Evolutionary conservation across 2,888 invertebrate species (phyloP).

Genomic region (Philereme transversata): DNA sequence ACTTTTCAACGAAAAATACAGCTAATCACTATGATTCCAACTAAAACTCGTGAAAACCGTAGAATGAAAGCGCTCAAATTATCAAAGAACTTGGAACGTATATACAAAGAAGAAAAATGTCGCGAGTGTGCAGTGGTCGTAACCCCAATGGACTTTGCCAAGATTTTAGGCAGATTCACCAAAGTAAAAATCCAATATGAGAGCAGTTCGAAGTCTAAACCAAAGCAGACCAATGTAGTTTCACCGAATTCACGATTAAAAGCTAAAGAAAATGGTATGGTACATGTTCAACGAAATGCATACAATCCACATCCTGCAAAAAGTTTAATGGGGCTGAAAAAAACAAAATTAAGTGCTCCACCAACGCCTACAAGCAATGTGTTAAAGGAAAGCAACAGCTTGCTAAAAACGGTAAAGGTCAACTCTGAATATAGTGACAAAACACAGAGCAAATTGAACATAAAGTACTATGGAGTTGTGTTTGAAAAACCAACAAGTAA

Average conservation of each 20-base stretch:
- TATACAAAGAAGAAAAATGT: slow-evolving; percentile 74
- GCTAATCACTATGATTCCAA: slow-evolving; percentile 62
- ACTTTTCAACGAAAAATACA: slow-evolving; percentile 35
- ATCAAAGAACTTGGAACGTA: slow-evolving; percentile 67
- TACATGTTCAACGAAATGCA: slow-evolving; percentile 63
- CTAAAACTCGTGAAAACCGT: slow-evolving; percentile 61
- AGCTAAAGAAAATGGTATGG: slow-evolving; percentile 79
- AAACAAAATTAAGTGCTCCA: slow-evolving; percentile 43
- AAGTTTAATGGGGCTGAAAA: slow-evolving; percentile 50
- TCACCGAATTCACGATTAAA: slow-evolving; percentile 63
- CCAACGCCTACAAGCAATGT: slow-evolving; percentile 54
- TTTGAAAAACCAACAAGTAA: slow-evolving; percentile 61
- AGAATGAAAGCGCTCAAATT: slow-evolving; percentile 60
- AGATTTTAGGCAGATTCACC: slow-evolving; percentile 78
- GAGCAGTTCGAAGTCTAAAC: slow-evolving; percentile 60
- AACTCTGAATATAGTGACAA: slow-evolving; percentile 42
- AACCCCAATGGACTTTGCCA: slow-evolving; percentile 79
- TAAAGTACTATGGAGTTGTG: slow-evolving; percentile 71
- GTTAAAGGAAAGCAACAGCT: slow-evolving; percentile 70
- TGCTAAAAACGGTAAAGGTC: slow-evolving; percentile 49
- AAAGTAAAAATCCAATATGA: slow-evolving; percentile 80
- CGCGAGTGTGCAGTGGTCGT: slow-evolving; percentile 74
- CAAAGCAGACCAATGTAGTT: slow-evolving; percentile 49
- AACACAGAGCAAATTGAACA: slow-evolving; percentile 41
- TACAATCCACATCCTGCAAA: slow-evolving; percentile 64